phyloP scores from a whole-genome alignment of 2,113 vertebrate genomes.

The Seriola dumerili region DNA sequence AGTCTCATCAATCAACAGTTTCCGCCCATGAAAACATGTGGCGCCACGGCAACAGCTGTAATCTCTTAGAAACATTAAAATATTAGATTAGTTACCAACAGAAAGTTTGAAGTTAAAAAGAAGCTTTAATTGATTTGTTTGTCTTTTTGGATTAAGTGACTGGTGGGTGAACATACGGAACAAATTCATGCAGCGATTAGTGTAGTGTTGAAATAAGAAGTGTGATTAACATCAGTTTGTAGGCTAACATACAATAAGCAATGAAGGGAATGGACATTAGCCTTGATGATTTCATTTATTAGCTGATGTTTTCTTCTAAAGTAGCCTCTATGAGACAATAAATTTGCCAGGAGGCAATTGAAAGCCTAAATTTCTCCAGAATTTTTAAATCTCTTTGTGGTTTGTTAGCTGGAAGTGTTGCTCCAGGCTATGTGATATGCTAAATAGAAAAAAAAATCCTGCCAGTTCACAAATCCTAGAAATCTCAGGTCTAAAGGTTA shows the following conservation, averaged over 20 bases:
- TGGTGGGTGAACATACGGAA: conserved; percentile 6
- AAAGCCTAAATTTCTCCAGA: conserved; percentile 13
- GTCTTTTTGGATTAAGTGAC: not conserved
- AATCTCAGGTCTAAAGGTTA: conserved; percentile 41
- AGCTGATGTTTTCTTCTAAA: conserved; percentile 1
- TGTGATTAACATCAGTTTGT: not conserved
- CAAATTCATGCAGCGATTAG: conserved; percentile 1
- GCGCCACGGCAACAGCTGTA: not conserved
- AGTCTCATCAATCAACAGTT: conserved; percentile 65
- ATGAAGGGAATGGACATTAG: not conserved
- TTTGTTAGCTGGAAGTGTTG: conserved; percentile 49
- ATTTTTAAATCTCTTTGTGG: conserved; percentile 30
- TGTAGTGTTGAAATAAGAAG: too few relatives aligned
- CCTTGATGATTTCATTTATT: not conserved
- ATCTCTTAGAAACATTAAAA: not conserved
- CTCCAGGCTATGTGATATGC: conserved; percentile 41
- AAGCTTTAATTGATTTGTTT: not conserved
- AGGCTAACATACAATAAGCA: not conserved
- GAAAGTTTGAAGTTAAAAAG: not conserved
- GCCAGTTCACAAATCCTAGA: conserved; percentile 56
- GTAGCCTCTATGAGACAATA: not conserved
- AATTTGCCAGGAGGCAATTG: conserved; percentile 12
- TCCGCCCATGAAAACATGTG: conserved; percentile 13
- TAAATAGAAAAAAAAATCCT: conserved; percentile 33
- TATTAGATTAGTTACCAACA: not conserved